Conservation (phyloP, 2,797 vertebrate genomes). For the Crax fasciolata region DNA sequence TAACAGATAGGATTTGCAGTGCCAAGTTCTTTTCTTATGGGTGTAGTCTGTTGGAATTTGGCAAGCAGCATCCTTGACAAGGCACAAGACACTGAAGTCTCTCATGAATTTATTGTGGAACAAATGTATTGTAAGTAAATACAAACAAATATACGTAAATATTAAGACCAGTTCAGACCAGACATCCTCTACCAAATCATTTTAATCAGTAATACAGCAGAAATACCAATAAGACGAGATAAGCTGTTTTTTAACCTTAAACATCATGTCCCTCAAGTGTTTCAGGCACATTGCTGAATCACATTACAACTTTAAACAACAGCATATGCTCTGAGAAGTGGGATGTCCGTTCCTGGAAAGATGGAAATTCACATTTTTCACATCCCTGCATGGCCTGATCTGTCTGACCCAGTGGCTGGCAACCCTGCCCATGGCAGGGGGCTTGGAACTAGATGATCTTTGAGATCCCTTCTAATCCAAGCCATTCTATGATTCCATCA, state of each 20-base stretch:
- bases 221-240: not conserved
- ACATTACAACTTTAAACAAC: not conserved
- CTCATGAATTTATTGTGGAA: not conserved
- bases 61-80: not conserved
- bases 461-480: too few species aligned
- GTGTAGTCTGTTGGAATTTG: constrained; percentile 1
- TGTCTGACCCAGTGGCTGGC: too few species aligned
- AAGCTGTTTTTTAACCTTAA: not conserved
- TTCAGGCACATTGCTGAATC: not conserved
- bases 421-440: too few species aligned
- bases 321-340: not conserved
- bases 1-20: not conserved
- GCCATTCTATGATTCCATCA: too few species aligned
- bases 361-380: not conserved
- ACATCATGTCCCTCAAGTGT: not conserved
- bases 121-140: not conserved
- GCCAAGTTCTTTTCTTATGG: not conserved
- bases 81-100: not conserved
- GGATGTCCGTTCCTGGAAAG: not conserved
- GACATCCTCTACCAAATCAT: not conserved
- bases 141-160: not conserved
- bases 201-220: not conserved
- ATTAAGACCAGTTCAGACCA: not conserved
- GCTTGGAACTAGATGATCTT: too few species aligned
- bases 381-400: too few species aligned